Base-by-base conservation (phyloP, 2,797 vertebrate species). In the Cossypha dichroa region DNA sequence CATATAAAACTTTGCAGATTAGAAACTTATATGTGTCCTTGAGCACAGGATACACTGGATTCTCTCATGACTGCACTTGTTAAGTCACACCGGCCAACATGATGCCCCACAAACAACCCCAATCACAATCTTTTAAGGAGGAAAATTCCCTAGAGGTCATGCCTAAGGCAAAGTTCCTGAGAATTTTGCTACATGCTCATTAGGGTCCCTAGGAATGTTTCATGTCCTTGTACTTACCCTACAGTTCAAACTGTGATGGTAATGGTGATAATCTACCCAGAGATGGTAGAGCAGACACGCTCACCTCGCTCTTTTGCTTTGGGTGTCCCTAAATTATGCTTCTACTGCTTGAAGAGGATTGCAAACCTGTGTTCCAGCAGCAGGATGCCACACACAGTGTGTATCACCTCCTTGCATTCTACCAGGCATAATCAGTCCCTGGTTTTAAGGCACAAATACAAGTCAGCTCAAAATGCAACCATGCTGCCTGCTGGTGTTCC, bases 41-140 rank as follows among this genome's bases (percentile, higher is more conserved):
- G 16, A 41, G 34, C 45, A 78, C 10, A 60, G 38, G 11, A 62
- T 28, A 25, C 10, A 73, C 38, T 19, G 21, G 25, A 74, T 74
- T 80, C 36, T 92, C 41, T 36, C 15, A 36, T 17, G 33, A 28
- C 33, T 55, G 10, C 9, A 48, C 17, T 70, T 46, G 45, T 46
- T 51, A 58, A 86, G 33, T 18, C 36, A 40, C 23, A 15, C 26
- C 11, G 48, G 67, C 31, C 51, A 67, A 62, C 12, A 7, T 2
- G 5, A 16, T n/a, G 7, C 2, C 36, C 9, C 10, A 60, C 0
- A 1, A 51, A 20, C 34, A 60, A 20, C 22, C 15, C 43, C 31
- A 58, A 17, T 54, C 51, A 28, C 3, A 10, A 62, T 3, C 20
- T 40, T 85, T 73, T 10, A 75, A 31, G 28, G 5, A 88, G 8